These are phyloP conservation scores for Triops cancriformis DNA, from an alignment of 1,140 invertebrate species.

Conservation along the genomic window DNA sequence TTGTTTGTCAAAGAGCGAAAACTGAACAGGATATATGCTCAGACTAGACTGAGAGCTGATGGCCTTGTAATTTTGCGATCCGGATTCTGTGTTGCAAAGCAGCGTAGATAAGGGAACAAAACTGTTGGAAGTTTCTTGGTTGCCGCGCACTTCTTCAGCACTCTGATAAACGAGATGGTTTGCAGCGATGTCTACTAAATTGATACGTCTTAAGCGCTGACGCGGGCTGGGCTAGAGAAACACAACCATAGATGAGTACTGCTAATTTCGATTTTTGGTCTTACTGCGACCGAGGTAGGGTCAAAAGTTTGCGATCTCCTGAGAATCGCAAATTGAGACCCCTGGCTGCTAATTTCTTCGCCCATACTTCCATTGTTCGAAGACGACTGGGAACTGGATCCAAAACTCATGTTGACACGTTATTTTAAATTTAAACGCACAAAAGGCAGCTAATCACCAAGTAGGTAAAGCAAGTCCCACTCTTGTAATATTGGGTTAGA, in stretches of 20 bases:
- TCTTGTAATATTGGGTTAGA: too few species aligned
- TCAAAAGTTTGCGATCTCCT: background rate
- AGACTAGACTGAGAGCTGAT: background rate
- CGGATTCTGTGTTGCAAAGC: background rate
- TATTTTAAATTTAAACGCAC: too few species aligned
- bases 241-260: too few species aligned
- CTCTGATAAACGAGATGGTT: background rate
- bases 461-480: too few species aligned
- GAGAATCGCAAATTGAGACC: slow-evolving; percentile 30
- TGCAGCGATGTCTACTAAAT: background rate
- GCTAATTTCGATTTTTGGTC: background rate
- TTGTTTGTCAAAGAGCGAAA: slow-evolving; percentile 38
- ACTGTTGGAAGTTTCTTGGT: background rate
- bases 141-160: background rate
- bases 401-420: too few species aligned
- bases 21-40: slow-evolving; percentile 17
- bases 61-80: background rate
- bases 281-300: background rate
- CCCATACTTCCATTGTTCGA: background rate
- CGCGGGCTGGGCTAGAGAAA: background rate
- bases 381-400: too few species aligned
- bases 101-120: background rate
- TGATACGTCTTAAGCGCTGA: background rate
- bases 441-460: too few species aligned
- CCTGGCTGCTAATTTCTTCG: background rate